Evolutionary conservation across 2,113 vertebrate species (phyloP), one percentile per base, ranked within the genome.

Genomic region (Antidorcas marsupialis): DNA sequence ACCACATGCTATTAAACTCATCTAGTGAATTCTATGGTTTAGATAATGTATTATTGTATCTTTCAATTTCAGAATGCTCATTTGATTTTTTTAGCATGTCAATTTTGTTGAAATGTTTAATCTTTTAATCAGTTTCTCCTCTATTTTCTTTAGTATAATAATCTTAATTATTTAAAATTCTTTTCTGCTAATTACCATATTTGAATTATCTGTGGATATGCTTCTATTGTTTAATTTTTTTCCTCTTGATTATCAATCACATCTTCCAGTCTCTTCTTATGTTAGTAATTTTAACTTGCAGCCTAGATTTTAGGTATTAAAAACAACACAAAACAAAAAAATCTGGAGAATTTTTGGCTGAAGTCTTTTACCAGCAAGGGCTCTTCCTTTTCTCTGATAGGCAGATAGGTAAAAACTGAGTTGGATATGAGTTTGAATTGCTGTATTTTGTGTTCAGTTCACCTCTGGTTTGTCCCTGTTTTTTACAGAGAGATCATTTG

Each of bases 81-180:
- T 86, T 74, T 91, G 45, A 6, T 81, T 83, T 83, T 89, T 86
- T 83, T 36, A 91, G 9, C 33, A 89, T 59, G 83, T 52, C 25
- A 71, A 15, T 83, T 97, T 53, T 74, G 13, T 89, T 91, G 30
- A 93, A 91, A 88, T 50, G 81, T 60, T 89, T 97, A 95, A 88
- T 81, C 17, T 94, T 91, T 90, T 60, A 95, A 71, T 52, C 19
- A 0, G 36, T 88, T 91, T n/a, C 33, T 47, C 39, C 21, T 59
- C 28, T 90, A 57, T 90, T 82, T 93, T 67, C 23, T 62, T 96
- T 91, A 93, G 85, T 60, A 59, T 23, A 60, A 71, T 93, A 91
- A 83, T 59, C 16, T 89, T 79, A 90, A 92, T 92, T 85, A 62
- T 95, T 93, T 97, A 71, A 82, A 85, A 17, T 62, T 9, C 5